These are phyloP conservation scores for Enteromius argenteus DNA, from an alignment of 2,797 vertebrate species.

Conservation along the genomic window DNA sequence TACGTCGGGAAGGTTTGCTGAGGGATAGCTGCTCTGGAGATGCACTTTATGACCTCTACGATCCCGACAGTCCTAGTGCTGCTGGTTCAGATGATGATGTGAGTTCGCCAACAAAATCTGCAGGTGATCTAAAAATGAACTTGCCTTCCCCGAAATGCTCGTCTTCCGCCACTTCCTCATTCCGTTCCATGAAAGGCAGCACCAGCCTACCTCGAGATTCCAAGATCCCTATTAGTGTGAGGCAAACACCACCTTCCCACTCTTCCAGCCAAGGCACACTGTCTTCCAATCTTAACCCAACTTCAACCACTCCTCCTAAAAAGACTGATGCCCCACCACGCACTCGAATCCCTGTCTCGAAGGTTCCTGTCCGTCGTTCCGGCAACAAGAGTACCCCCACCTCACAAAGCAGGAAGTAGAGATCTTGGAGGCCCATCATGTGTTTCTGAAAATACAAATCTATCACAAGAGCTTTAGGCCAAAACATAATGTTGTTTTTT, in stretches of 20 bases:
- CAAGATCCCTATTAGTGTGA: slow-evolving; percentile 93
- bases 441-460: slow-evolving; percentile 37
- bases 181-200: slow-evolving; percentile 88
- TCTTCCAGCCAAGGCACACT: slow-evolving; percentile 86
- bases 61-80: slow-evolving; percentile 64
- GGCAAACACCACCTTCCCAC: slow-evolving; percentile 84
- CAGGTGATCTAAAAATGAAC: slow-evolving; percentile 81
- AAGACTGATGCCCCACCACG: slow-evolving; percentile 86
- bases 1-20: slow-evolving; percentile 81
- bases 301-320: slow-evolving; percentile 72
- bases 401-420: slow-evolving; percentile 88
- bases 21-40: slow-evolving; percentile 93
- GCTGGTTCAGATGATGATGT: slow-evolving; percentile 66
- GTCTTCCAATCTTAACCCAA: slow-evolving; percentile 77
- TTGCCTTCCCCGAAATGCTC: slow-evolving; percentile 79
- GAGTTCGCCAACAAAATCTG: slow-evolving; percentile 78
- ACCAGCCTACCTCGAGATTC: slow-evolving; percentile 90
- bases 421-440: slow-evolving; percentile 2
- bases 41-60: slow-evolving; percentile 89
- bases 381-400: slow-evolving; percentile 84
- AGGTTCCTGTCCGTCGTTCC: slow-evolving; percentile 92
- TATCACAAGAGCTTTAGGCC: slow-evolving; percentile 57
- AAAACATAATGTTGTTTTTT: slow-evolving; percentile 47
- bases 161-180: slow-evolving; percentile 79
- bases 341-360: slow-evolving; percentile 96